Base-by-base conservation (phyloP, 2,113 vertebrate genomes). In the Boulengeromyrus knoepffleri region DNA sequence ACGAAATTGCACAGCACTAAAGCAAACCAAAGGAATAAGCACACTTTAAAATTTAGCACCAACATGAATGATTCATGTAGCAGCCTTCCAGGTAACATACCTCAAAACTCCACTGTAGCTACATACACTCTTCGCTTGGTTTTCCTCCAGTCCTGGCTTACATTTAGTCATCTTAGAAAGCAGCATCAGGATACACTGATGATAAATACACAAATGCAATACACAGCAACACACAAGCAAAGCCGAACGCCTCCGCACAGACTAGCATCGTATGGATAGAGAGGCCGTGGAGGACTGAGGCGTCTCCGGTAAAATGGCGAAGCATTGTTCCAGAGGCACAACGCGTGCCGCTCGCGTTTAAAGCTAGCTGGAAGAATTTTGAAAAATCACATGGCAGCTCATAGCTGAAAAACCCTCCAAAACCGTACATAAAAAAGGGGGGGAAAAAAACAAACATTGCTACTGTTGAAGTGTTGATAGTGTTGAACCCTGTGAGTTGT, bases 11-110 rank as follows among this genome's bases (percentile, higher is more conserved):
- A 95, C 95, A 91, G 94, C 93, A 95, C 95, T 93, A 94, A 95
- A 94, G 93, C 94, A 94, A 94, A 95, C 93, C 93, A 92, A 91
- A 91, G 84, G 84, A 91, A 90, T 90, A 93, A 91, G 94, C 93
- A 95, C 94, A 90, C 91, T 80, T 91, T 92, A 92, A 93, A 95
- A 89, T 93, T 94, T 95, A 96, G 95, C 95, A 96, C 95, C 95
- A 89, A 92, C 92, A 93, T 91, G 13, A 90, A 91, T 91, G 91
- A 94, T 88, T 88, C 89, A 90, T 89, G 93, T 92, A 93, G 92
- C 91, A 91, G 89, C 87, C 49, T 74, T 92, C 62, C 92, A 94
- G 91, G 92, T 92, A 90, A 92, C 92, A 86, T 90, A 91, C 85
- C 88, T 52, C 24, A 45, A 80, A 90, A 62, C 92, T 92, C 89